Base-by-base conservation (phyloP, 2,797 vertebrate genomes). In the Paguma larvata region DNA sequence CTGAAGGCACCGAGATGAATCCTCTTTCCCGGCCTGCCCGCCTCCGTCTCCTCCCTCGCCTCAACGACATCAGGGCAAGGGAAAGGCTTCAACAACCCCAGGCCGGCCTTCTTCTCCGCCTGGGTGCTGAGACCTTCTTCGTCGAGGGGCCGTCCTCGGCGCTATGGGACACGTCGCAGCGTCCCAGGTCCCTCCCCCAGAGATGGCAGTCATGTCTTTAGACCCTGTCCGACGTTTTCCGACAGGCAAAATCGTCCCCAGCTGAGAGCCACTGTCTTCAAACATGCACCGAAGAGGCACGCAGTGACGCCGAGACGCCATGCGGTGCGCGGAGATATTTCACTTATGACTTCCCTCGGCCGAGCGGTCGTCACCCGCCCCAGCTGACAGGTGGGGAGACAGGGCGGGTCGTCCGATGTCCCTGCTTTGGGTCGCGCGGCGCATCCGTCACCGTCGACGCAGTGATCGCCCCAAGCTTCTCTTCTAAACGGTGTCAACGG, bases 341-440 rank as follows among this genome's bases (percentile, higher is more conserved):
- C 41, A 1, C 3, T 8, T 10, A 6, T 51, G 23, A 14, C 72
- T 87, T 70, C 56, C 6, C 51, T 12, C 44, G 62, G 72, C 84
- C 14, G 4, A 34, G 38, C 1, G 41, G n/a, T 48, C 77, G 13
- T 34, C 3, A 1, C 1, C 14, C 1, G 19, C 16, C 34, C 51
- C 32, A 1, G 0, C n/a, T 41, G 6, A 2, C 3, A 11, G 67
- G 44, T 4, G 85, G 67, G 14, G 0, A 77, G 46, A 62, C 0
- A 4, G 21, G 34, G 21, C 32, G 34, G 34, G 25, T 25, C n/a
- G 34, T 53, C 30, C 23, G 21, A 38, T 6, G 44, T 38, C 53
- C 30, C 41, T 1, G 21, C 30, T 62, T 38, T 41, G 25, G 59
- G 75, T 25, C 44, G 1, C n/a, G 3, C n/a, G 12, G 48, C 46